Evolutionary conservation across 2,113 vertebrate genomes (phyloP), one percentile per base, ranked within the genome.

Genomic region (Struthidea cinerea): DNA sequence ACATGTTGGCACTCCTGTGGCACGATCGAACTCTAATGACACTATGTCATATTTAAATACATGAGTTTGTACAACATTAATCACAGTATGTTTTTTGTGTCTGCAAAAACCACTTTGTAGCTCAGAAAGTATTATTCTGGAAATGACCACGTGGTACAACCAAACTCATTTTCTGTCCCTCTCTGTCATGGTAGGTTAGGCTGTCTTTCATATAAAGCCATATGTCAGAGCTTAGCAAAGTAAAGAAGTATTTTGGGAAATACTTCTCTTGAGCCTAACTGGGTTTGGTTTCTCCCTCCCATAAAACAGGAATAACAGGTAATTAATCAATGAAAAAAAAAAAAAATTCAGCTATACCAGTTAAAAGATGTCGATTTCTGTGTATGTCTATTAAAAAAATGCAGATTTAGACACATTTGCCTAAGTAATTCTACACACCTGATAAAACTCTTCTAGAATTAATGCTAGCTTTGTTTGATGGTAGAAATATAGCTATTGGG

Each of bases 171-270:
- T 91, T 76, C 67, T 28, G 52, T 17, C 12, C 14, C 4, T 68
- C 23, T 64, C 41, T 69, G 15, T 50, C 14, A 0, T 6, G 20
- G 13, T 52, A 46, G 10, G 11, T 87, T 79, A 78, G 20, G 20
- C 5, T 74, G 21, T 44, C 46, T 87, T 89, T 77, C 0, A 0
- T 22, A 46, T 26, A 44, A 84, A 81, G 18, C 13, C 28, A 0
- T 37, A 44, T 30, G 32, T 37, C 59, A 87, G 32, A 91, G 12
- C 16, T 55, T 47, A 73, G 27, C 3, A 79, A 91, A 77, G 24
- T 16, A 73, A 70, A 47, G 4, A 60, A 80, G 16, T 32, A 22
- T 41, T 83, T 60, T 14, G 12, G 9, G 33, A 80, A 89, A 46
- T 41, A 83, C 23, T 90, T 65, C 7, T 50, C 27, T 41, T 71